These are phyloP conservation scores for Teinopalpus imperialis DNA, from an alignment of 2,888 invertebrate genomes.

Conservation along the genomic window DNA sequence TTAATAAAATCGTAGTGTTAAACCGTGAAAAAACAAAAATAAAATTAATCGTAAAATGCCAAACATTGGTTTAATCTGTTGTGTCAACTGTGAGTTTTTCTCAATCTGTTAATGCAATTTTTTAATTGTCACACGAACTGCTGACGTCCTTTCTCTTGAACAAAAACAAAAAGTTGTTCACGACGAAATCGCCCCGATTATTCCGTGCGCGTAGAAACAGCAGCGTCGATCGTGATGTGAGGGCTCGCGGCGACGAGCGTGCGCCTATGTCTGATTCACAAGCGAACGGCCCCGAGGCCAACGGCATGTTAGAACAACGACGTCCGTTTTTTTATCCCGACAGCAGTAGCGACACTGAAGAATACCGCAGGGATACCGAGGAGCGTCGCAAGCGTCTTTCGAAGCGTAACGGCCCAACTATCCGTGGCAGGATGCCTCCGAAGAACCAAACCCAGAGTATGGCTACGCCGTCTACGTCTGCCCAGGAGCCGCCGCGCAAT, in stretches of 20 bases:
- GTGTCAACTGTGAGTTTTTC: too few relatives aligned
- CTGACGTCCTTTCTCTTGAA: slow-evolving; percentile 28
- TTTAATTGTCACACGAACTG: slow-evolving; percentile 10
- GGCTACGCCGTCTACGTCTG: slow-evolving; percentile 63
- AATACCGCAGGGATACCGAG: slow-evolving; percentile 85
- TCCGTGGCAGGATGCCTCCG: slow-evolving; percentile 60
- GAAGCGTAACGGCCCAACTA: slow-evolving; percentile 61
- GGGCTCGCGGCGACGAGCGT: slow-evolving; percentile 59
- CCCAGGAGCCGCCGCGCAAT: slow-evolving; percentile 56
- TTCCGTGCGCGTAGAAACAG: slow-evolving; percentile 39
- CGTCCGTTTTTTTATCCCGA: slow-evolving; percentile 80
- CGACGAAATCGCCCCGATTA: slow-evolving; percentile 25
- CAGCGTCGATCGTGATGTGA: slow-evolving; percentile 66
- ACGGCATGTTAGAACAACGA: slow-evolving; percentile 47
- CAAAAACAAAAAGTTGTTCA: slow-evolving; percentile 26
- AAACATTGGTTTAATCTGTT: too few relatives aligned
- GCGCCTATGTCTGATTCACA: slow-evolving; percentile 69
- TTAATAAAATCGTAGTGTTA: too few relatives aligned
- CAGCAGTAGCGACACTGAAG: slow-evolving; percentile 93
- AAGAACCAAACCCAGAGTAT: slow-evolving; percentile 58
- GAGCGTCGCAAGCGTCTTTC: slow-evolving; percentile 84
- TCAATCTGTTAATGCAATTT: too few relatives aligned
- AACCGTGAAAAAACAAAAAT: too few relatives aligned
- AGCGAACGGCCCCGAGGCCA: slow-evolving; percentile 61
- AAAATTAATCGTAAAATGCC: too few relatives aligned